Evolutionary conservation across 1,140 invertebrate species (phyloP).

Genomic region (Mycetomoellerius zeteki): DNA sequence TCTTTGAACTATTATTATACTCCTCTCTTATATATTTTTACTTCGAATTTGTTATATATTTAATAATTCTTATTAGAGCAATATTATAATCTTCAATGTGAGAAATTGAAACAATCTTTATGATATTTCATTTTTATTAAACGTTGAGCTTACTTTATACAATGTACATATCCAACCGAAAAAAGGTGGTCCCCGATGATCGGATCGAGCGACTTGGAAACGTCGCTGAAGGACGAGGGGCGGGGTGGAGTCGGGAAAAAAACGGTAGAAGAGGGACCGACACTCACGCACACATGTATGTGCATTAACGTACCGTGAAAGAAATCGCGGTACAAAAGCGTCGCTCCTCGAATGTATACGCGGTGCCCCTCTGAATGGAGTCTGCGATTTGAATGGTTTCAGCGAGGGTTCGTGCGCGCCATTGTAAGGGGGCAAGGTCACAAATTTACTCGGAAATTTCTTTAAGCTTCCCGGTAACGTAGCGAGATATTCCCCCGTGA

Average conservation of each 20-base stretch:
- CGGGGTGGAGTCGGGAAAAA: conserved; percentile 43
- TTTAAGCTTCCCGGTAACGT: conserved; percentile 74
- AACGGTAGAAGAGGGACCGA: conserved; percentile 67
- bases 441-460: conserved; percentile 84
- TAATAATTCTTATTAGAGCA: neutral
- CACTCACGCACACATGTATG: conserved; percentile 14
- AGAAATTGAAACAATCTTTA: neutral
- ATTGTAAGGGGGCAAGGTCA: conserved; percentile 86
- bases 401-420: conserved; percentile 81
- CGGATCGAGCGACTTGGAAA: conserved; percentile 60
- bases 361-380: conserved; percentile 81
- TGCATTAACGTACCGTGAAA: conserved; percentile 76
- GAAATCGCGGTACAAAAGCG: conserved; percentile 84
- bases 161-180: conserved; percentile 33
- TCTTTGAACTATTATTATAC: conserved; percentile 11
- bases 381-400: conserved; percentile 83
- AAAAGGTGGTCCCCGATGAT: conserved; percentile 41
- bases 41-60: neutral
- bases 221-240: conserved; percentile 23
- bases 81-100: neutral
- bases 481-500: conserved; percentile 69
- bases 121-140: neutral
- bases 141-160: neutral
- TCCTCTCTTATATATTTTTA: neutral
- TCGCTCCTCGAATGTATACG: conserved; percentile 78